Base-by-base conservation (phyloP, 2,888 invertebrate species). In the Luperina nickerlii region DNA sequence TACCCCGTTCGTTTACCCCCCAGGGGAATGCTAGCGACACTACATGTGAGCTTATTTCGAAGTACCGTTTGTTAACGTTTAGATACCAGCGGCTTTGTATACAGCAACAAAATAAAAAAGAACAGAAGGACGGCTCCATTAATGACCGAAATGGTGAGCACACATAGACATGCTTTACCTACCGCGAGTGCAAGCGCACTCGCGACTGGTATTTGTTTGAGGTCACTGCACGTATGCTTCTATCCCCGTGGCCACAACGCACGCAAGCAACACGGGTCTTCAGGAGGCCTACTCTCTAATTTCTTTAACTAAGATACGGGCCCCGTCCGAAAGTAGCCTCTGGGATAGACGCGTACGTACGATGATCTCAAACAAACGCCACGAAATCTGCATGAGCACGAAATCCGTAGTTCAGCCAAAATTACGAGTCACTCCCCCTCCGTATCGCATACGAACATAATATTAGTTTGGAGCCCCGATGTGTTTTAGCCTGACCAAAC, bases 31-130 rank as follows among this genome's bases (percentile, higher is more conserved):
- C 74, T 73, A 87, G 82, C 77, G 83, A 82, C 86, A 81, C 85
- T 87, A 81, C 83, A 84, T 83, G 82, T 85, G 84, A 89, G 87
- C 87, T 90, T 90, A 91, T 89, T 90, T 85, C 85, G 83, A 83
- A 84, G 79, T 81, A 84, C 80, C 87, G 85, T 90, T 86, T 81
- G 88, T 84, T 88, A 87, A 88, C 82, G 87, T 83, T 88, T 82
- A 87, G 84, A 86, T 89, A 88, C 83, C 82, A 78, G 71, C 69
- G 76, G 78, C 79, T 82, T 81, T 83, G 83, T 85, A 87, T 86
- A 84, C 82, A 62, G 66, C 42, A 15, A 84, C 57, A 6, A 0
- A 60, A 24, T 51, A 60, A 11, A 13, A 15, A 8, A 11, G 0
- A 13, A 20, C 27, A 83, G 65, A 84, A 83, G 48, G 8, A 0